Percentiles rank a stretch among this genome's conserved stretches.
Conservation (phyloP, 1,140 invertebrate genomes). For the Bombus picipes region DNA sequence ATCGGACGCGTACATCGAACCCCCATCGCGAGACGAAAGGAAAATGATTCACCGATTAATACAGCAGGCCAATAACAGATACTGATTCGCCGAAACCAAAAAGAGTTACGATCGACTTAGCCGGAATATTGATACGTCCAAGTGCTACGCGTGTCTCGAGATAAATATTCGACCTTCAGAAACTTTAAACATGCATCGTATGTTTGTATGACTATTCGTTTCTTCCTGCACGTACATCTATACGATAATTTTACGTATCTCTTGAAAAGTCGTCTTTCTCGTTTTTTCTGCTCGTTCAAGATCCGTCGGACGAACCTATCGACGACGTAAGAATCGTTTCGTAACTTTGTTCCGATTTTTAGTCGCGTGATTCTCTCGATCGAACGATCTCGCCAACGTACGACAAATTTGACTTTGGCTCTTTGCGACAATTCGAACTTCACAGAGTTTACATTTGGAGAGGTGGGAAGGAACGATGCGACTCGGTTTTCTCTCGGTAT, state of each 20-base stretch:
- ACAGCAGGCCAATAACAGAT: not conserved
- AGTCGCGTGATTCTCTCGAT: no score
- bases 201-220: not conserved
- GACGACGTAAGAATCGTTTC: no score
- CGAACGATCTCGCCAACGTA: no score
- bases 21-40: slow-evolving; percentile 26
- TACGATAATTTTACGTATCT: not conserved
- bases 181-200: not conserved
- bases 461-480: no score
- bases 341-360: no score
- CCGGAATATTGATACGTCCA: slow-evolving; percentile 2
- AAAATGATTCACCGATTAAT: slow-evolving; percentile 21
- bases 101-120: not conserved
- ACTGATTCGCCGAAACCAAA: slow-evolving; percentile 11
- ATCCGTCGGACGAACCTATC: no score
- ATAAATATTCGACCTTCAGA: slow-evolving; percentile 46
- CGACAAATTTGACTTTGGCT: no score
- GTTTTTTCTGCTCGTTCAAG: no score
- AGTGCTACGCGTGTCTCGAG: slow-evolving; percentile 29
- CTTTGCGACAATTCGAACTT: no score
- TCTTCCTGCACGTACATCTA: not conserved
- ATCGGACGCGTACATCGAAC: slow-evolving; percentile 5
- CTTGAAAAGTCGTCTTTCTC: not conserved
- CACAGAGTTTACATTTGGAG: no score
- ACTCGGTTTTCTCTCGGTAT: no score